A percentile compares a stretch with the other conserved stretches of the same genome.
Evolutionary conservation across 2,888 invertebrate species (phyloP).

Genomic region (Empis livida): DNA sequence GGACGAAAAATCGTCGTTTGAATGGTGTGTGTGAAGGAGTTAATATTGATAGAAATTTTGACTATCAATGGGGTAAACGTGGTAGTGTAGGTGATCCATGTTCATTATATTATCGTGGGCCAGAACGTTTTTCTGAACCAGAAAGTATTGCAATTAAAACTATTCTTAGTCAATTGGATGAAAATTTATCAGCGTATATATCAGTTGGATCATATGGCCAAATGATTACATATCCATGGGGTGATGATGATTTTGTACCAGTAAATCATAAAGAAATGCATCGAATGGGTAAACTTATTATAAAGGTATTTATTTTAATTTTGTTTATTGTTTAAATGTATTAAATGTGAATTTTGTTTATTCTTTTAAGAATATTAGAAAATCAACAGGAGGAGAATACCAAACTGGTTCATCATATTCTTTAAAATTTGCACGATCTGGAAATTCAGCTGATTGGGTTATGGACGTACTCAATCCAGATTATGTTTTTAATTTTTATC

Average conservation of each 20-base stretch:
- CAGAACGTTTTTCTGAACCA: constrained; percentile 70
- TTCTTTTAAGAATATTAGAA: constrained; percentile 13
- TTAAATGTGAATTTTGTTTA: constrained; percentile 24
- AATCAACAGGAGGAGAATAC: constrained; percentile 18
- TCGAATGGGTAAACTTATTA: constrained; percentile 16
- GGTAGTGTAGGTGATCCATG: constrained; percentile 68
- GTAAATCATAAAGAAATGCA: constrained; percentile 23
- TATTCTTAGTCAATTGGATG: constrained; percentile 32
- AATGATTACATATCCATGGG: constrained; percentile 37
- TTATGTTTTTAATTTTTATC: constrained; percentile 26
- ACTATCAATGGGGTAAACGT: constrained; percentile 71
- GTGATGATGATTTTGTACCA: constrained; percentile 29
- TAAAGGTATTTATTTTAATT: constrained; percentile 1
- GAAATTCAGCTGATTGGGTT: constrained; percentile 32
- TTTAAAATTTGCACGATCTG: constrained; percentile 25
- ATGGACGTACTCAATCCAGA: constrained; percentile 24
- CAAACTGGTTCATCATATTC: constrained; percentile 26
- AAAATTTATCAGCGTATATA: constrained; percentile 24
- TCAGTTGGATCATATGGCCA: constrained; percentile 37
- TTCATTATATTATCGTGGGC: constrained; percentile 64
- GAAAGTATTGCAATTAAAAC: constrained; percentile 55
- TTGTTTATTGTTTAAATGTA: constrained; percentile 17
- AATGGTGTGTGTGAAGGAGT: constrained; percentile 54
- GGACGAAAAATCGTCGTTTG: constrained; percentile 61
- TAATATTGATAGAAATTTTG: constrained; percentile 77